Base-by-base conservation (phyloP, 2,888 invertebrate genomes). In the Zygogramma bicolorata region DNA sequence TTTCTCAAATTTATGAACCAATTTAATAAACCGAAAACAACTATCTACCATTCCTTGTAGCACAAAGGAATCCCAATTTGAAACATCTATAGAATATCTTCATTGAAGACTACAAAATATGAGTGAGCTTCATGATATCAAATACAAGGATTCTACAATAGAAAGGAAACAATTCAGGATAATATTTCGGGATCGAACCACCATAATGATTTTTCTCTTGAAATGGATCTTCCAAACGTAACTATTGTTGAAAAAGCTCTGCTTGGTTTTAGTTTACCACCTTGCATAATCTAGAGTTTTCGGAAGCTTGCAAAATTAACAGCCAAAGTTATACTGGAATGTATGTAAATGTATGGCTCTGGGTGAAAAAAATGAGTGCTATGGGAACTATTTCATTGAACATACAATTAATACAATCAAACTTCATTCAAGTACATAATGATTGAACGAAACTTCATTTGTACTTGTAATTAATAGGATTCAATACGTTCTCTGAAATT, bases 1-100 rank as follows among this genome's bases (percentile, higher is more conserved):
- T 13, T 65, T 46, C 27, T 22, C 5, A 53, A 5, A 25, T 27
- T 53, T 53, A 25, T 27, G 25, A 25, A 22, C 10, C 4, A 53
- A 53, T 25, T 13, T 13, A 27, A 53, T 4, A 53, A 53, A 46
- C 20, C 38, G 10, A 38, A 38, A 46, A 46, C 7, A 18, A 46
- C n/a, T 49, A 49, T 53, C 25, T 53, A 53, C 13, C 27, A n/a
- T 67, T 58, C 6, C 65, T 18, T 59, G 59, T 59, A 68, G 18
- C n/a, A 59, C 15, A 68, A 70, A 74, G 78, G 77, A 80, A 80
- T 80, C 77, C 76, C 73, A 75, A 77, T 78, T 77, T 75, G 75
- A 79, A 77, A 77, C 71, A 70, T 75, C 74, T 77, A 74, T 68
- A 57, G 68, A 74, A 34, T 70, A 59, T 53, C 22, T 42, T 67